Percentiles rank a stretch among this genome's conserved stretches.
phyloP scores from a whole-genome alignment of 2,113 vertebrate genomes.

The Sturnira hondurensis region DNA sequence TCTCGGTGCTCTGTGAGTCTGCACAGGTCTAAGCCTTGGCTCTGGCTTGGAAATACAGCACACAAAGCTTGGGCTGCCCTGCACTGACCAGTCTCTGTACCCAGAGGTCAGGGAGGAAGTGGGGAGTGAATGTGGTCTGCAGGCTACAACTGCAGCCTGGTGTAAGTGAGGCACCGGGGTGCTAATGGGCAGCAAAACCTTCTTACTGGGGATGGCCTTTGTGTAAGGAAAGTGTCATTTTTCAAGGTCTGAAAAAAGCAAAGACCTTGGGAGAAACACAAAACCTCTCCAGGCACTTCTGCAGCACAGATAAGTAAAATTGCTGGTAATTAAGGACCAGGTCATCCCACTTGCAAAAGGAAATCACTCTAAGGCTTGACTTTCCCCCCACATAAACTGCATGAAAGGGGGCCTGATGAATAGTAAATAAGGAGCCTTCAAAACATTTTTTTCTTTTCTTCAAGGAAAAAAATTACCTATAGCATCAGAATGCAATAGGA shows the following conservation, averaged over 20 bases:
- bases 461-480: neutral
- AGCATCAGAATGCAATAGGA: neutral
- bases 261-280: neutral
- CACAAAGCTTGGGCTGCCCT: neutral
- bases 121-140: neutral
- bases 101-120: neutral
- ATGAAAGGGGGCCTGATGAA: neutral
- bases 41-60: neutral
- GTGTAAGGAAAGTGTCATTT: neutral
- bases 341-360: neutral
- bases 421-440: neutral
- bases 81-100: neutral
- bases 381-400: neutral
- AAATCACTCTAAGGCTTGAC: neutral
- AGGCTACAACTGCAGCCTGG: neutral
- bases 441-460: neutral
- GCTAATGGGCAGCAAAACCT: neutral
- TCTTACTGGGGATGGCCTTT: neutral
- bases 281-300: neutral
- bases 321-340: neutral
- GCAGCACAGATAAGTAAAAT: neutral
- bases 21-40: fast-evolving
- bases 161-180: neutral
- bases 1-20: fast-evolving
- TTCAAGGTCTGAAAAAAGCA: neutral